Evolutionary conservation across 2,797 vertebrate genomes (phyloP).

Genomic region (Echiichthys vipera): DNA sequence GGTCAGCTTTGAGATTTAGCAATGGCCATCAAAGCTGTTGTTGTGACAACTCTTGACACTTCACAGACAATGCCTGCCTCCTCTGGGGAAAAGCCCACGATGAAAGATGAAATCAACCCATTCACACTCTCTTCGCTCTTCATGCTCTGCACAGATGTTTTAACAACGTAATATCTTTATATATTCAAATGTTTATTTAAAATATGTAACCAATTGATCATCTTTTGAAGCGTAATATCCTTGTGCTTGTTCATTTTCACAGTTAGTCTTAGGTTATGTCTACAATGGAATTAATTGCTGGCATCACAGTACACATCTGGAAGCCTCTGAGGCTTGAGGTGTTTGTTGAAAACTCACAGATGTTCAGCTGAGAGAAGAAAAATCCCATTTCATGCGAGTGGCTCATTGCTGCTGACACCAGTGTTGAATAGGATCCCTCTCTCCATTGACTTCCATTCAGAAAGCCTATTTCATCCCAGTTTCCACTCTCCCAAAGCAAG

Average conservation of each 20-base stretch:
- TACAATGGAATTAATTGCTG: conserved; percentile 58
- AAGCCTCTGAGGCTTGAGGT: conserved; percentile 63
- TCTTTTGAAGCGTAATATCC: conserved; percentile 14
- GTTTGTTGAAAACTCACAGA: conserved; percentile 71
- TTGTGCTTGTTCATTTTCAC: conserved; percentile 16
- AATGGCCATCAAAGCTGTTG: conserved; percentile 69
- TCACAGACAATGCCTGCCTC: conserved; percentile 68
- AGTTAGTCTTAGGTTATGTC: conserved; percentile 24
- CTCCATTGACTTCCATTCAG: conserved; percentile 23
- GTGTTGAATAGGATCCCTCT: conserved; percentile 21
- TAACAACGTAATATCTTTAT: conserved; percentile 22
- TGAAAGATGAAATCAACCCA: conserved; percentile 69
- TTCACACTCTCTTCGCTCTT: conserved; percentile 59
- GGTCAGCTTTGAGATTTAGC: conserved; percentile 60
- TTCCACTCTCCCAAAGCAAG: conserved; percentile 74
- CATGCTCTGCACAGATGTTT: conserved; percentile 45
- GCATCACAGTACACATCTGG: conserved; percentile 71
- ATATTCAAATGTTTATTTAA: background rate
- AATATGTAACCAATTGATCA: background rate
- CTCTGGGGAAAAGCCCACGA: conserved; percentile 60
- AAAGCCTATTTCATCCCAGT: conserved; percentile 23
- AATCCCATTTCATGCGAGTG: conserved; percentile 17
- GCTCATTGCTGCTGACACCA: conserved; percentile 10
- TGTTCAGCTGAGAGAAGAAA: conserved; percentile 60
- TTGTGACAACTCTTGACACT: conserved; percentile 74